Evolutionary conservation across 2,113 vertebrate species (phyloP).

Genomic region (Lamprologus tigripictilis): DNA sequence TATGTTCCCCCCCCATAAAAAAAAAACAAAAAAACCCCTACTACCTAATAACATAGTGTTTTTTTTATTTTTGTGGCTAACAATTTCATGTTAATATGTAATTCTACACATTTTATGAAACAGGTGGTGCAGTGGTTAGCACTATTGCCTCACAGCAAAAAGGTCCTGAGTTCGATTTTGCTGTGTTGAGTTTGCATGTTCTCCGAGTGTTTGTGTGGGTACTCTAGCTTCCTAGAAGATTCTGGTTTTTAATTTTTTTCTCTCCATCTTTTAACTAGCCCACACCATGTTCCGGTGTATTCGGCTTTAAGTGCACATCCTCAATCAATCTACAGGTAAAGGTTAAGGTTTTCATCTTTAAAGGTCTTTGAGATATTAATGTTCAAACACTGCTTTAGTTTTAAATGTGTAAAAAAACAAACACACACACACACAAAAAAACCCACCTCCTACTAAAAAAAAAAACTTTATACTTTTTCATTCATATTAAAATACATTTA

Average conservation of each 20-base stretch:
- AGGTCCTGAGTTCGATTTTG: neutral
- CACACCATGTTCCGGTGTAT: neutral
- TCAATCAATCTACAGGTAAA: neutral
- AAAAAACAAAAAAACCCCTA: accelerated
- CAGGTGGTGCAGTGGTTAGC: neutral
- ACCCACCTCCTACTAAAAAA: neutral
- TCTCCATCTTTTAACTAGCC: neutral
- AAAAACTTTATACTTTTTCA: neutral
- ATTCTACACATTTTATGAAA: neutral
- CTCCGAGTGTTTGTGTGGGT: neutral
- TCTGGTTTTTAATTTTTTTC: neutral
- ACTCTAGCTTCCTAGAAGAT: neutral
- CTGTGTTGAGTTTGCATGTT: neutral
- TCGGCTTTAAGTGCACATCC: neutral
- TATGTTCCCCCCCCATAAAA: neutral
- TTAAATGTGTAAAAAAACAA: neutral
- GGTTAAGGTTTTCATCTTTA: neutral
- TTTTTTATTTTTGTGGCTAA: neutral
- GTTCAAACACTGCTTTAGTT: neutral
- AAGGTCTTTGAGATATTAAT: neutral
- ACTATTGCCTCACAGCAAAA: neutral
- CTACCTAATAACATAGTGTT: neutral
- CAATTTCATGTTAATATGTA: accelerated
- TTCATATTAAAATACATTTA: neutral
- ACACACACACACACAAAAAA: neutral